Evolutionary conservation across 2,113 vertebrate genomes (phyloP).

Genomic region (Colinus virginianus): DNA sequence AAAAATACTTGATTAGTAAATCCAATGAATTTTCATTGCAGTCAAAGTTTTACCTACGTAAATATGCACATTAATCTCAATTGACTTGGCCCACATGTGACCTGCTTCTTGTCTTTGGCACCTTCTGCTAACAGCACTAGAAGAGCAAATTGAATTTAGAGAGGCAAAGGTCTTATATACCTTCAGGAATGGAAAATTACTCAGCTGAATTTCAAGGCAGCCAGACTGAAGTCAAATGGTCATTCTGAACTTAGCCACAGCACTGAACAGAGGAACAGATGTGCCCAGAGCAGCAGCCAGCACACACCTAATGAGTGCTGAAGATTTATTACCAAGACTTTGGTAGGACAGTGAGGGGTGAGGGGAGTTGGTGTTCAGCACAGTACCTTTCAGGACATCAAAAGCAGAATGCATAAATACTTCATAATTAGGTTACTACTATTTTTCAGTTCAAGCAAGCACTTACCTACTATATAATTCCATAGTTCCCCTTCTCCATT

Average conservation of each 20-base stretch:
- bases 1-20: background rate
- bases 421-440: constrained; percentile 3
- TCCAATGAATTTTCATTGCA: background rate
- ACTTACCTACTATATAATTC: background rate
- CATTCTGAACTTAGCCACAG: background rate
- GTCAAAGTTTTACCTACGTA: background rate
- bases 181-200: constrained; percentile 27
- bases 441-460: background rate
- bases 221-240: background rate
- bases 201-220: background rate
- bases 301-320: background rate
- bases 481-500: background rate
- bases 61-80: background rate
- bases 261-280: background rate
- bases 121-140: background rate
- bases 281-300: background rate
- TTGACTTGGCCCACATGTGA: background rate
- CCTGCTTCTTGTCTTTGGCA: background rate
- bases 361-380: background rate
- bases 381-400: background rate
- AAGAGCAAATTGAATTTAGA: constrained; percentile 7
- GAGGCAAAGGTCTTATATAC: background rate
- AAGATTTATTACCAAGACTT: background rate
- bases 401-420: background rate
- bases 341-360: background rate